Evolutionary conservation across 2,888 invertebrate genomes (phyloP), one percentile per base, ranked within the genome.

Genomic region (Esperia sulphurella): DNA sequence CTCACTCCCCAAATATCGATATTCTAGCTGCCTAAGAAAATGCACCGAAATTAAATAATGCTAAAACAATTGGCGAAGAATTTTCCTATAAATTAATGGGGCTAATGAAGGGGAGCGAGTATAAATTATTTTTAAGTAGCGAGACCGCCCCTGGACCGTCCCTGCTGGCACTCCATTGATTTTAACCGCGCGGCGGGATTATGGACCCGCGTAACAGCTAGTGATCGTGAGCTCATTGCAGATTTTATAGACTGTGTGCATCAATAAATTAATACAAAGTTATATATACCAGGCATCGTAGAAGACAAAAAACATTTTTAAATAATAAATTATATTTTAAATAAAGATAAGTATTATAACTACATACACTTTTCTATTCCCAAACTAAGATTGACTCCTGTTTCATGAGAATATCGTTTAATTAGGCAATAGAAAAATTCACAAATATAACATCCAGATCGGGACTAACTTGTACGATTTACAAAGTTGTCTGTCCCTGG

Each of bases 41-140:
- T 14, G 3, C 29, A 31, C 10, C 14, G 44, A 31, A 71, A 74
- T 71, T 64, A 63, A 57, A 57, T 57, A 59, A 61, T 54, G 50
- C 57, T 55, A 55, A 61, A 72, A 73, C 66, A 71, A 76, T 74
- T 58, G 52, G 50, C 55, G 51, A 70, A 72, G 72, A 70, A 73
- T 76, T 71, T 21, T 66, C 57, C 64, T 63, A 67, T 64, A 71
- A 72, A 72, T 75, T 72, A 74, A 71, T 65, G 74, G 67, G 63
- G 60, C 66, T 66, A 77, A 81, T 77, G 66, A 71, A 71, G 68
- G 72, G 74, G 63, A 59, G 56, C 51, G 61, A 58, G 60, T 58
- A 69, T 74, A 73, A 79, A 77, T 79, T 76, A 77, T 77, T 79
- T 79, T 77, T 77, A 79, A 79, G 74, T 68, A 68, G 69, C 55